Percentiles rank a stretch among this genome's conserved stretches.
Conservation (phyloP, 2,797 vertebrate species). For the Pangasius macronema region DNA sequence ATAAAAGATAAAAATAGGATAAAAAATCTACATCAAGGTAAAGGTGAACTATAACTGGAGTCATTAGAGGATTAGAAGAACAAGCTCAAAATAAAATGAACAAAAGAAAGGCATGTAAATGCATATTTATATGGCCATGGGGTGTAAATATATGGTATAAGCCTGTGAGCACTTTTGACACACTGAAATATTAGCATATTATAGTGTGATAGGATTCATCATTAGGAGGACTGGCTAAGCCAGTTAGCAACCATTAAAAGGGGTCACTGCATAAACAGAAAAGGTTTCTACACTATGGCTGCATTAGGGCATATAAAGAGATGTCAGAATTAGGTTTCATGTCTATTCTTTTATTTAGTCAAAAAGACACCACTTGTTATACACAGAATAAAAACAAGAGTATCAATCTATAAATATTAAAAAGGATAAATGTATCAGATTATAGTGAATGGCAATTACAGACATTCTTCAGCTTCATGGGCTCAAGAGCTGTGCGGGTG, state of each 20-base stretch:
- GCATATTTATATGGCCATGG: neutral
- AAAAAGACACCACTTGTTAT: neutral
- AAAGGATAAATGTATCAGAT: constrained; percentile 33
- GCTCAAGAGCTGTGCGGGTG: constrained; percentile 13
- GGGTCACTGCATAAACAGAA: constrained; percentile 9
- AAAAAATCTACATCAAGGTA: neutral
- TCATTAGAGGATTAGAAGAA: neutral
- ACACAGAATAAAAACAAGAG: neutral
- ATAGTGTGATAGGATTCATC: neutral
- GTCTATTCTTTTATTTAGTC: neutral
- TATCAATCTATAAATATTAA: neutral
- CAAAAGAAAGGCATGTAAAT: neutral
- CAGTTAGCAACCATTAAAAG: neutral
- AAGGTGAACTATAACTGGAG: neutral
- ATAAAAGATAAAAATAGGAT: neutral
- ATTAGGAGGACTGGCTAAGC: neutral
- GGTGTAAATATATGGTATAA: neutral
- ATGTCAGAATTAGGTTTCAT: neutral
- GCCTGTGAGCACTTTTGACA: neutral
- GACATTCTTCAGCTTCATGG: neutral
- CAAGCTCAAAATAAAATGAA: neutral
- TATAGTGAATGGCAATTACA: constrained; percentile 16
- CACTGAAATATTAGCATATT: neutral
- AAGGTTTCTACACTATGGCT: neutral
- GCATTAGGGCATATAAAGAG: neutral